Conservation (phyloP, 2,888 invertebrate species). For the Nezara viridula region DNA sequence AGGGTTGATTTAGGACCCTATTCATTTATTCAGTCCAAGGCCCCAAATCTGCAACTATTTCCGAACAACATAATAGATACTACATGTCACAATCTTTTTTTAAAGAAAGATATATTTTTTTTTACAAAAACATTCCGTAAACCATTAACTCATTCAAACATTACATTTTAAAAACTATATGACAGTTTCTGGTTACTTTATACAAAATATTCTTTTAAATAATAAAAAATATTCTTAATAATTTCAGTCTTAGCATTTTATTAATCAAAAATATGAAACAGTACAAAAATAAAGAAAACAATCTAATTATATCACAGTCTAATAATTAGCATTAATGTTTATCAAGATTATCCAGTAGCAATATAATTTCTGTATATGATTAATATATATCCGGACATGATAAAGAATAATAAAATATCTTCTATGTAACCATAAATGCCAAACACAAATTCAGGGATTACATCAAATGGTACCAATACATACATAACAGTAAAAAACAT, state of each 20-base stretch:
- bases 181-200: not conserved
- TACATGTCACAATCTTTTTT: too few relatives aligned
- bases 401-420: constrained; percentile 3
- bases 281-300: not conserved
- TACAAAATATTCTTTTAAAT: not conserved
- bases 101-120: not conserved
- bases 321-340: not conserved
- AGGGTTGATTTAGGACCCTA: too few relatives aligned
- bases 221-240: not conserved
- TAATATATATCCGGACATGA: not conserved
- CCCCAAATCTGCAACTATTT: not conserved
- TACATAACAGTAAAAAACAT: not conserved
- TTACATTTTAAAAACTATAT: not conserved
- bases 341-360: not conserved
- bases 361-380: constrained; percentile 16
- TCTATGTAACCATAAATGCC: constrained; percentile 13
- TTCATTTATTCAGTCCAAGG: not conserved
- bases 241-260: not conserved
- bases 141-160: too few relatives aligned
- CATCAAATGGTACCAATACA: constrained; percentile 22
- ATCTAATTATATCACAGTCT: not conserved
- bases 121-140: not conserved
- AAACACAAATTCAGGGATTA: constrained; percentile 33
- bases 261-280: not conserved
- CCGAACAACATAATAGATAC: not conserved